Evolutionary conservation across 2,797 vertebrate genomes (phyloP), one percentile per base, ranked within the genome.

Genomic region (Anguilla pacifica): DNA sequence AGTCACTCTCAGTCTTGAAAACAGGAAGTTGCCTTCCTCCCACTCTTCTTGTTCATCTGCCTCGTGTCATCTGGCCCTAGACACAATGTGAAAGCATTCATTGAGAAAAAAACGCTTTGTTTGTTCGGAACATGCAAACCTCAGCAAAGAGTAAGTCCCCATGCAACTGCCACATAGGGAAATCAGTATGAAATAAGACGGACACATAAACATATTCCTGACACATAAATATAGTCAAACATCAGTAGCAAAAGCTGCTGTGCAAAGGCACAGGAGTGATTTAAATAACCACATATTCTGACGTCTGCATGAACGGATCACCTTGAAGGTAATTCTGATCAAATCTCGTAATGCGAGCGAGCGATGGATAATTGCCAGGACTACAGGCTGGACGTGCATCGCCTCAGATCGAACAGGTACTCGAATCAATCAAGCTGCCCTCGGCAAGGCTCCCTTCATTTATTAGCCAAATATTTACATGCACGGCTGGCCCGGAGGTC

Each of bases 71-170:
- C 51, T 83, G n/a, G 64, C 43, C 67, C 67, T 7, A 70, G n/a
- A 46, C 46, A 84, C 72, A 77, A 77, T 39, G 13, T 77, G 72
- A 77, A 10, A 72, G n/a, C 10, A 1, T 35, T 72, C 28, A 72
- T 10, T 11, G 3, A 35, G 9, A 35, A 72, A 86, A 86, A 51
- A 39, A 67, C 17, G 43, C 46, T 79, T 15, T 39, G 28, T 86
- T 64, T 43, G 57, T 84, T 51, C 89, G 88, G 86, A 87, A 88
- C 88, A 90, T 88, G 87, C 84, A 81, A 90, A 87, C 79, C 53
- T n/a, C 15, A 51, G 59, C 10, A 13, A 87, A 85, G 64, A 87
- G 88, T 88, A 90, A 22, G n/a, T 11, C 74, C 51, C 15, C 43
- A 22, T 22, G 7, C 51, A n/a, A 31, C 59, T 35, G 4, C 59